phyloP scores from a whole-genome alignment of 35 echinoderm and acorn worm species.

The Holothuria glaberrima region DNA sequence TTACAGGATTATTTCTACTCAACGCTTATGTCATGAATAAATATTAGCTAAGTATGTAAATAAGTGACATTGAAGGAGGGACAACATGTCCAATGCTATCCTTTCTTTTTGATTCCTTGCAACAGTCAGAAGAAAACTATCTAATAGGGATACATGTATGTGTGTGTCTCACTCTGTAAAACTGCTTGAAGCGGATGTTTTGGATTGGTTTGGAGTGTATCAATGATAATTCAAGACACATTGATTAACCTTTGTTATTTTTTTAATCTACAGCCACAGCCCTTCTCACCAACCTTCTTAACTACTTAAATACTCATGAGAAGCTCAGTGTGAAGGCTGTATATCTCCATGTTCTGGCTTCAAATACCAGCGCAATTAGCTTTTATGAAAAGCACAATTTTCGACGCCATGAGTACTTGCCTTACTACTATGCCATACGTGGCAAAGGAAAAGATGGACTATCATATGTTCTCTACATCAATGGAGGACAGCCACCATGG shows the following conservation, averaged over 20 bases:
- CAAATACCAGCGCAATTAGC: constrained; percentile 88
- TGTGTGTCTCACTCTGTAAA: no score
- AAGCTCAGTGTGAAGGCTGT: constrained; percentile 79
- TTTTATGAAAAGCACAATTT: constrained; percentile 96
- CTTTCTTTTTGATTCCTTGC: no score
- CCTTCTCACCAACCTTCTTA: constrained; percentile 80
- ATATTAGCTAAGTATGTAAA: no score
- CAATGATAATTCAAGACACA: no score
- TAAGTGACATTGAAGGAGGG: no score
- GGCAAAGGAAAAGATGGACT: constrained; percentile 85
- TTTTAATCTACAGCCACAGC: constrained; percentile 73
- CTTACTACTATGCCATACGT: constrained; percentile 91
- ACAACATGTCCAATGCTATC: no score
- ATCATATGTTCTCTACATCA: constrained; percentile 92
- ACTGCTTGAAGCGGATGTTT: no score
- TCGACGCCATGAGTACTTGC: constrained; percentile 86
- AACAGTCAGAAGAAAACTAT: no score
- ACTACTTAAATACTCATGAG: constrained; percentile 68
- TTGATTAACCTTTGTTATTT: neutral
- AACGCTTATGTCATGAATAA: no score
- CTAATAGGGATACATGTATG: no score
- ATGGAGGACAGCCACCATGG: constrained; percentile 97
- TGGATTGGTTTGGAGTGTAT: no score
- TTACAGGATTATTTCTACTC: no score
- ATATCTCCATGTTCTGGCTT: constrained; percentile 94